Base-by-base conservation (phyloP, 2,113 vertebrate species). In the Daboia siamensis region DNA sequence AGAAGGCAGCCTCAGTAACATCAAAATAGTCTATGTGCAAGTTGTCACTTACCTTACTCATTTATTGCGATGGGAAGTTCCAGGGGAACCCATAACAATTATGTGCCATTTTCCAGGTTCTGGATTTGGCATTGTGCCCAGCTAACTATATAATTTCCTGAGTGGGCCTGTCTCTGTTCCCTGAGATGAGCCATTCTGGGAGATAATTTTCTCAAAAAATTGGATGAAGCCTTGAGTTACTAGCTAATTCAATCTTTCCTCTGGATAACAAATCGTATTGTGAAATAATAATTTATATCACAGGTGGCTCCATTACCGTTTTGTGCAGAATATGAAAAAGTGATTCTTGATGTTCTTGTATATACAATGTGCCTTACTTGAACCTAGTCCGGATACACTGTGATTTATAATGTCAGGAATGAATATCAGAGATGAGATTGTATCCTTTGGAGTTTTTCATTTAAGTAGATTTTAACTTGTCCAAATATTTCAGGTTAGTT, bases 301-400 rank as follows among this genome's bases (percentile, higher is more conserved):
- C 94, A 95, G 96, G 95, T 96, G 96, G 13, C 95, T 94, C 96
- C 92, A 95, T 97, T 94, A 97, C 95, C 91, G 93, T 94, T 96
- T 96, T 96, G 94, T 94, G 90, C 74, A 69, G 57, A 69, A 88
- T 95, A 97, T 96, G 94, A 95, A 97, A 88, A 96, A 96, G 95
- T 94, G 93, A 87, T 69, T 33, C 55, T 54, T n/a, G 26, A 7
- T 51, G 4, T 87, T 17, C 64, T 69, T 52, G 20, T 8, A 46
- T 80, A 26, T 56, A 52, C 23, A 84, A 15, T 56, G 17, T 80
- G 26, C 26, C 88, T 92, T 61, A 39, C 39, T 55, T 55, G 23
- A 54, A 59, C 8, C 54, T 24, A 87, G 20, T 15, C 13, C 29
- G 17, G 6, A n/a, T 59, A 64, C 17, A 64, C 57, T 4, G 48